Evolutionary conservation across 2,113 vertebrate species (phyloP), one percentile per base, ranked within the genome.

Genomic region (Phaethornis superciliosus): DNA sequence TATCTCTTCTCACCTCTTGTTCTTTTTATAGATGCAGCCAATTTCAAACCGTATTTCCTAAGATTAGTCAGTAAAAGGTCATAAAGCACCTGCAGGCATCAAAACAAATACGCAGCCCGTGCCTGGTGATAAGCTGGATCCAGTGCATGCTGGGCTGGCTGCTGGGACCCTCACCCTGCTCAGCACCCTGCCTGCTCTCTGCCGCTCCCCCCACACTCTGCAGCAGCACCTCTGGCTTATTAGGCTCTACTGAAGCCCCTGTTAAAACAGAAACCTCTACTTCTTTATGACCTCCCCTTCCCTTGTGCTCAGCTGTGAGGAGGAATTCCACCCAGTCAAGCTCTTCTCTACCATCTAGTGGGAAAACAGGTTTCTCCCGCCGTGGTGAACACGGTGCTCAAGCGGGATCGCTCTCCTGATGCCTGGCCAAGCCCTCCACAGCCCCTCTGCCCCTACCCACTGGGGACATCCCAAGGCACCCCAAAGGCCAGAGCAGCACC

Each of bases 271-370:
- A 35, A 1, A 4, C 22, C 15, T 76, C 40, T 0, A 1, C 4
- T 17, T 85, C 65, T 49, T 12, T 6, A 10, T 1, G 27, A 28
- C 2, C 3, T 6, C 35, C 19, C 5, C 10, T 59, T 76, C 28
- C 23, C 44, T 32, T 15, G 16, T 4, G n/a, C 51, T 93, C 46
- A 67, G 49, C 46, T 69, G 37, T 15, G 58, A 83, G 42, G 72
- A 85, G n/a, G 59, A 60, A 67, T 84, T 89, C 64, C n/a, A n/a
- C n/a, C n/a, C 64, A 91, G 44, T 32, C 80, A 89, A 94, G 94
- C 94, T 96, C 95, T 69, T 82, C 90, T 84, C 94, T 87, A 95
- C 96, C 96, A 97, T 87, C 96, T 96, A 94, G 96, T 60, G 96
- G 93, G 59, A 92, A 89, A 81, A 2, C 15, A 26, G 55, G 9